phyloP scores from a whole-genome alignment of 2,888 invertebrate species.

The Octodonta nipae region DNA sequence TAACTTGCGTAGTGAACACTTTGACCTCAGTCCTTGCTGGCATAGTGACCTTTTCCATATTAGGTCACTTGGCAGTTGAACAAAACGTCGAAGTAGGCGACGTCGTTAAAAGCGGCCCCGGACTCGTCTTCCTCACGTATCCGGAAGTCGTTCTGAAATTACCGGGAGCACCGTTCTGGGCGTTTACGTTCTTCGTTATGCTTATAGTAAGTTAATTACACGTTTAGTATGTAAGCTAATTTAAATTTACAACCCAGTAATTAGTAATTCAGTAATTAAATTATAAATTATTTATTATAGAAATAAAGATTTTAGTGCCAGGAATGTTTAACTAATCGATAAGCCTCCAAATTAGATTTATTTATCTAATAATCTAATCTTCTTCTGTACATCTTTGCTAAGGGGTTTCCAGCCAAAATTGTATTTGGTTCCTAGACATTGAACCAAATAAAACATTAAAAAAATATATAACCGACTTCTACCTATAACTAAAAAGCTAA shows the following conservation, averaged over 20 bases:
- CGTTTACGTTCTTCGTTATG: constrained; percentile 62
- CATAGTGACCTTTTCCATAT: constrained; percentile 60
- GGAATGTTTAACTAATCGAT: too few species aligned
- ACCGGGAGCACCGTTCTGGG: constrained; percentile 58
- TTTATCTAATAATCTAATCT: too few species aligned
- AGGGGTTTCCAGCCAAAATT: too few species aligned
- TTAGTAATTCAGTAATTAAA: too few species aligned
- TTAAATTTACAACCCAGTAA: too few species aligned
- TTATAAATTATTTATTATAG: constrained; percentile 2
- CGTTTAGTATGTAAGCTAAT: too few species aligned
- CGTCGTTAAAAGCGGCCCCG: constrained; percentile 51
- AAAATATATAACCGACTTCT: too few species aligned
- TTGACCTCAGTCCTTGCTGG: constrained; percentile 60
- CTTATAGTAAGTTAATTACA: constrained; percentile 40
- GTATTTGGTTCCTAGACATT: too few species aligned
- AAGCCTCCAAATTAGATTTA: too few species aligned
- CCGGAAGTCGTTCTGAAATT: constrained; percentile 61
- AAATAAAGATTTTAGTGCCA: not conserved
- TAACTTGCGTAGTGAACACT: constrained; percentile 59
- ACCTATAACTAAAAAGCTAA: too few species aligned
- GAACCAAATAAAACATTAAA: too few species aligned
- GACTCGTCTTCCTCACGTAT: constrained; percentile 61
- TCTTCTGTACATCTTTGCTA: too few species aligned
- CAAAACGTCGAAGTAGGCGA: constrained; percentile 38
- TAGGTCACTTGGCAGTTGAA: constrained; percentile 53